Evolutionary conservation across 1,140 invertebrate genomes (phyloP).

Genomic region (Ptiloglossa arizonensis): DNA sequence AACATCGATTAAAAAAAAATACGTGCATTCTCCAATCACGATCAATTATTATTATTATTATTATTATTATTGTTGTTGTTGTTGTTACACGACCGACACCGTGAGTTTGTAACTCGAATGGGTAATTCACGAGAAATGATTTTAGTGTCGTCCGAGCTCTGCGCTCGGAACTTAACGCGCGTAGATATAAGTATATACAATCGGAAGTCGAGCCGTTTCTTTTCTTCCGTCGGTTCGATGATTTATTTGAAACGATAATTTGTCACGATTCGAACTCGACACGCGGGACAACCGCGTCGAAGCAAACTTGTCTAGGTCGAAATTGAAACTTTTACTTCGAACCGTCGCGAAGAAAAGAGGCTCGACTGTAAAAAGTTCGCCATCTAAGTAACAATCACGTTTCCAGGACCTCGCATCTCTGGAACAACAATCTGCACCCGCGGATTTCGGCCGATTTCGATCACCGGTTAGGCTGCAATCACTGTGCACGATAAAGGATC

Average conservation of each 20-base stretch:
- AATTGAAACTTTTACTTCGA: background rate
- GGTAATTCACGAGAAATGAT: background rate
- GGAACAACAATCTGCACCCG: background rate
- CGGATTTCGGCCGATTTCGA: background rate
- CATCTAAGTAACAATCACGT: constrained; percentile 67
- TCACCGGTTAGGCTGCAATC: constrained; percentile 1
- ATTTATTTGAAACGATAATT: background rate
- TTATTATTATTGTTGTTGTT: background rate
- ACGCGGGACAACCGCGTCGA: no score
- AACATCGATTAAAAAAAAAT: background rate
- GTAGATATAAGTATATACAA: constrained; percentile 5
- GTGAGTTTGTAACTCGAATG: background rate
- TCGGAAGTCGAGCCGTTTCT: background rate
- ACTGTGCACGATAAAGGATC: constrained; percentile 3
- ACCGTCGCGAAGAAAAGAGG: constrained; percentile 15
- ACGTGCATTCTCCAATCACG: constrained; percentile 7
- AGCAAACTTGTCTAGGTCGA: no score
- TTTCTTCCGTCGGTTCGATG: constrained; percentile 8
- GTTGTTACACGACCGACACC: background rate
- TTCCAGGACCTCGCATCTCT: constrained; percentile 59
- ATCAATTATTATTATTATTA: background rate
- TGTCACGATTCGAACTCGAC: background rate
- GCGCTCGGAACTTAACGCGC: background rate
- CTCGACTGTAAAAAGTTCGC: constrained; percentile 40
- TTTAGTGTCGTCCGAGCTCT: no score